Conservation (phyloP, 2,113 vertebrate species). For the Hippocampus barbouri region DNA sequence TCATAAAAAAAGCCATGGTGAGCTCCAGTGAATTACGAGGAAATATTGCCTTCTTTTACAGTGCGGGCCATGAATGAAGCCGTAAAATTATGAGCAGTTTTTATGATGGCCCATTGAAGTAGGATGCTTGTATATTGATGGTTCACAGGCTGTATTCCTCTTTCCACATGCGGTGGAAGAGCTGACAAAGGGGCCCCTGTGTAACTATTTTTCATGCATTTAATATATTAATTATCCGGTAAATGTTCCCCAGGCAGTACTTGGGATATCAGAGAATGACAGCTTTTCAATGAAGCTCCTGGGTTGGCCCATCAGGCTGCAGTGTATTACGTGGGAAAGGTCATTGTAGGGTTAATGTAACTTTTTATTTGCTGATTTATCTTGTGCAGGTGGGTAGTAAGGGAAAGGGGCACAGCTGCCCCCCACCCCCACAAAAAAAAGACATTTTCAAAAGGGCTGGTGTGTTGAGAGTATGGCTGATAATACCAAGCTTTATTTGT, state of each 20-base stretch:
- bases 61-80: constrained; percentile 98
- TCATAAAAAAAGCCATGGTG: constrained; percentile 73
- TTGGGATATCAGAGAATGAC: constrained; percentile 93
- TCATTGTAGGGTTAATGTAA: constrained; percentile 99
- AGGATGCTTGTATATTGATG: constrained; percentile 99
- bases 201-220: constrained; percentile 99
- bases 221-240: constrained; percentile 99
- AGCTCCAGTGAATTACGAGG: constrained; percentile 80
- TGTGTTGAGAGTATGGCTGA: constrained; percentile 37
- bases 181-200: constrained; percentile 80
- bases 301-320: constrained; percentile 89
- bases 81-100: constrained; percentile 99
- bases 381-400: constrained; percentile 77
- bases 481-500: constrained; percentile 52
- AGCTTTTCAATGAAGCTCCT: constrained; percentile 89
- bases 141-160: constrained; percentile 95
- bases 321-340: constrained; percentile 98
- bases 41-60: constrained; percentile 99
- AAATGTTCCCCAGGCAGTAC: constrained; percentile 99
- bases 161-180: constrained; percentile 75
- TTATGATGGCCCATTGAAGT: constrained; percentile 98
- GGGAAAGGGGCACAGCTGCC: constrained; percentile 73
- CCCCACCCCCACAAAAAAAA: constrained; percentile 33
- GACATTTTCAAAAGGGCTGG: constrained; percentile 20
- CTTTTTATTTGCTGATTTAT: constrained; percentile 99